Evolutionary conservation across 2,797 vertebrate genomes (phyloP), one percentile per base, ranked within the genome.

Genomic region (Knipowitschia caucasica): DNA sequence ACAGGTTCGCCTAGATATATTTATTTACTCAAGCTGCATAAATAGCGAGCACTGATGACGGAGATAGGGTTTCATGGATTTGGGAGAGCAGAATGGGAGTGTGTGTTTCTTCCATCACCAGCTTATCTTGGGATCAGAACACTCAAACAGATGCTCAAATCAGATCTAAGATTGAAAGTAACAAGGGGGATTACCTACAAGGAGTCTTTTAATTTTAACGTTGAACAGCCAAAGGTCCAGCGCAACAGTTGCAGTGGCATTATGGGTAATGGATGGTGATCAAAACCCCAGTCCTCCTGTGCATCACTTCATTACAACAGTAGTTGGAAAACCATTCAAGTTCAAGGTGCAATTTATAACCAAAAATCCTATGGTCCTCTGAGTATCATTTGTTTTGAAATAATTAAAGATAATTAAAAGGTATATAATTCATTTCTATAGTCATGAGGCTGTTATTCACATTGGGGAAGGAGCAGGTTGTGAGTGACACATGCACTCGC

Each of bases 21-120:
- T 91, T 92, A 91, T 91, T 90, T 91, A 91, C 87, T 88, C 89
- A 89, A 91, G 87, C 77, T 81, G 84, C 78, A 85, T 89, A 90
- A 90, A 90, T 89, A 89, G 86, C 75, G 72, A 83, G 84, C 67
- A 67, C 71, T 53, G 33, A 67, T 62, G 80, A 80, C 59, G 62
- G 63, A 17, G 84, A 77, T 90, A 75, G 55, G 77, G 86, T 92
- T 90, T 88, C 89, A 86, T 79, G 57, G 77, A 66, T 76, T 80
- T 56, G 67, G 65, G 66, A 57, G 38, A 57, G 66, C n/a, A 3
- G 58, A 50, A 51, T 53, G 56, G 1, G 53, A 72, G 77, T 21
- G 46, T 49, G 77, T 69, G 78, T 75, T 88, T 81, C 75, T 70
- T 75, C 68, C 60, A 61, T 74, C 62, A 31, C 67, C 25, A 44